Conservation (phyloP, 2,888 invertebrate species). For the Agriopis leucophaearia region DNA sequence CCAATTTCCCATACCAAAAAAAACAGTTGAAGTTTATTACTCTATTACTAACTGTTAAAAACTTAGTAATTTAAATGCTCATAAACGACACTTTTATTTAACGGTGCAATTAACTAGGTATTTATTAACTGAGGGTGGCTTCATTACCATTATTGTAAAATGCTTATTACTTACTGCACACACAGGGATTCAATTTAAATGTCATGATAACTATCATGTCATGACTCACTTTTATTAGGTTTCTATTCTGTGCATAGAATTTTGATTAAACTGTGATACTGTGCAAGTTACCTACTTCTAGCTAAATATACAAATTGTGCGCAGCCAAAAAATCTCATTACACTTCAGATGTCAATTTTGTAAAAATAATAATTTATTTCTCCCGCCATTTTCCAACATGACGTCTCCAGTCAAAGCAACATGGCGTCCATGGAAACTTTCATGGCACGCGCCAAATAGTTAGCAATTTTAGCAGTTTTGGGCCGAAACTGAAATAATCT, state of each 20-base stretch:
- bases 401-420: conserved; percentile 30
- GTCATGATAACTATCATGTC: too few relatives aligned
- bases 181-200: background rate
- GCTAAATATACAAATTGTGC: too few relatives aligned
- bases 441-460: conserved; percentile 29
- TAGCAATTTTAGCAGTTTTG: conserved; percentile 26
- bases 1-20: background rate
- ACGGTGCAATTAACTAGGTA: background rate
- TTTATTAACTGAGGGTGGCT: conserved; percentile 12
- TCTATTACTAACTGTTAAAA: conserved; percentile 7
- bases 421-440: conserved; percentile 32
- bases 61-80: conserved; percentile 7
- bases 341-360: conserved; percentile 4
- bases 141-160: conserved; percentile 11
- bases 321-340: too few relatives aligned
- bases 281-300: too few relatives aligned
- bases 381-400: conserved; percentile 31
- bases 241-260: too few relatives aligned
- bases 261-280: too few relatives aligned
- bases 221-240: background rate
- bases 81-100: conserved; percentile 4
- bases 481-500: conserved; percentile 25
- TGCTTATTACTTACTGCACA: background rate
- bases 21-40: background rate
- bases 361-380: conserved; percentile 4